These are phyloP conservation scores for Poeciliopsis gracilis DNA, from an alignment of 2,797 vertebrate species.

Conservation along the genomic window DNA sequence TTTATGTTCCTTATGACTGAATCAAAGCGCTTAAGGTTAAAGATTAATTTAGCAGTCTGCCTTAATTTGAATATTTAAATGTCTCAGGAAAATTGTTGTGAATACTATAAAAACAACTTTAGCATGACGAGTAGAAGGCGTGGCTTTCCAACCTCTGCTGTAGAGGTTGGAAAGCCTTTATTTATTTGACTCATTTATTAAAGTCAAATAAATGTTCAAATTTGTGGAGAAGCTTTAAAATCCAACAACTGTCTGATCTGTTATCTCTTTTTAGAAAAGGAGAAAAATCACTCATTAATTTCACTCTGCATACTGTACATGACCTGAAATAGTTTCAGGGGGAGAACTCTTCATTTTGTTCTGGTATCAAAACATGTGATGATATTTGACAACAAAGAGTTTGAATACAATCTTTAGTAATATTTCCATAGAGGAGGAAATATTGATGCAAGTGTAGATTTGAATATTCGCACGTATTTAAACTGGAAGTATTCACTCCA, in stretches of 20 bases:
- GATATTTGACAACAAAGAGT: not conserved
- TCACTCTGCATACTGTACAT: not conserved
- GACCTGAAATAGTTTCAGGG: not conserved
- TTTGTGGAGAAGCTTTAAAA: slow-evolving; percentile 22
- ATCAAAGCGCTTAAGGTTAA: slow-evolving; percentile 12
- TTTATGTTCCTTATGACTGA: not conserved
- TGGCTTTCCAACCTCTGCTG: not conserved
- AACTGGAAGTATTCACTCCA: not conserved
- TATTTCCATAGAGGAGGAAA: not conserved
- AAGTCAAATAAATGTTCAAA: slow-evolving; percentile 35
- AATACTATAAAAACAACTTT: slow-evolving; percentile 4
- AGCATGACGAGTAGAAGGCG: not conserved
- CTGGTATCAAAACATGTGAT: not conserved
- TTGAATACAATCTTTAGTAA: not conserved
- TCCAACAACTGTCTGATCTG: not conserved
- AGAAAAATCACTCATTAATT: not conserved
- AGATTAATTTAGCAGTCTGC: slow-evolving; percentile 25
- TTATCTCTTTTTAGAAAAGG: slow-evolving; percentile 8
- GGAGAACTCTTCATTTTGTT: not conserved
- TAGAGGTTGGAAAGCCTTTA: not conserved
- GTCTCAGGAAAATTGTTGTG: slow-evolving; percentile 4
- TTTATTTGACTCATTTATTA: no score
- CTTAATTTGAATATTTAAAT: slow-evolving; percentile 22
- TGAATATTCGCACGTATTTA: not conserved
- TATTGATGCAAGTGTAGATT: not conserved